Conservation (phyloP, 2,113 vertebrate species). For the Otocyon megalotis region DNA sequence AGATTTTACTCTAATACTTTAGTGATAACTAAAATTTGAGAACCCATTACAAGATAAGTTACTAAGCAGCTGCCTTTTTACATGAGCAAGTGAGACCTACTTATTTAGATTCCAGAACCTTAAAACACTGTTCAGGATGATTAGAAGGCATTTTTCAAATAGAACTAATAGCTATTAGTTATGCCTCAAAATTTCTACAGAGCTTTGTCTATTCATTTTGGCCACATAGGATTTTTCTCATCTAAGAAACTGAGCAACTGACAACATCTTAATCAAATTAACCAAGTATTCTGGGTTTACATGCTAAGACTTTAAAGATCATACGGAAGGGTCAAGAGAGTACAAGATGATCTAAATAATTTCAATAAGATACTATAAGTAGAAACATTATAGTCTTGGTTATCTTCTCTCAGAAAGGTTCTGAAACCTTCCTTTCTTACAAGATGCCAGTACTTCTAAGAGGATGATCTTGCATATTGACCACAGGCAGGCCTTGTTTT, state of each 20-base stretch:
- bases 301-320: not conserved
- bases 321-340: not conserved
- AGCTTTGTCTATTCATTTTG: not conserved
- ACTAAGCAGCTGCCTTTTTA: conserved; percentile 13
- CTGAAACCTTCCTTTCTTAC: conserved; percentile 47
- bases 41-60: conserved; percentile 14
- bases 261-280: not conserved
- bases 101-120: not conserved
- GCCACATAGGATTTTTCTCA: not conserved
- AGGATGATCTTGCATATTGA: not conserved
- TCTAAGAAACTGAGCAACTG: not conserved
- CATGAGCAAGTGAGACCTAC: not conserved
- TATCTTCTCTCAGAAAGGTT: conserved; percentile 31
- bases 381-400: not conserved
- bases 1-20: not conserved
- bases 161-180: conserved; percentile 32
- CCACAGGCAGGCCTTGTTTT: not conserved
- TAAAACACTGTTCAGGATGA: conserved; percentile 28
- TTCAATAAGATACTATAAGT: not conserved
- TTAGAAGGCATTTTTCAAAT: not conserved
- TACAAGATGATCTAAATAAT: not conserved
- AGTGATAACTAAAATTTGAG: conserved; percentile 40
- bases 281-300: not conserved
- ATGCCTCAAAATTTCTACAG: conserved; percentile 28
- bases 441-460: conserved; percentile 30